Base-by-base conservation (phyloP, 2,113 vertebrate genomes). In the Bos taurus region DNA sequence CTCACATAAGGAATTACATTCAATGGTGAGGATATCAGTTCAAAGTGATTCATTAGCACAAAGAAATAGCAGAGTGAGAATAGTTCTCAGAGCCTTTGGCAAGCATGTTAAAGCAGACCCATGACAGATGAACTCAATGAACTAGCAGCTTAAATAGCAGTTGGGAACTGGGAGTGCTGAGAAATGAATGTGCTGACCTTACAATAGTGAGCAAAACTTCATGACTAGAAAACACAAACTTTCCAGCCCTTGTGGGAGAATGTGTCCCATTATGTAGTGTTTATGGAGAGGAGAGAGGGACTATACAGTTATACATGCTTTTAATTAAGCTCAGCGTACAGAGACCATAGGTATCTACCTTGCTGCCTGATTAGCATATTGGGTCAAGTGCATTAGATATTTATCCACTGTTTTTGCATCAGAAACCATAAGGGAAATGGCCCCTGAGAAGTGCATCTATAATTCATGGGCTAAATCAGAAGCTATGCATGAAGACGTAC, bases 131-230 rank as follows among this genome's bases (percentile, higher is more conserved):
- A 98, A 91, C 52, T 98, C 98, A 98, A 98, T 92, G 91, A 98
- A 85, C 97, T 92, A 98, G 96, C 81, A 97, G 43, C 92, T 98
- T 98, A 98, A 99, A 98, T 60, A 98, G 81, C 96, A 92, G 74
- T 96, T 92, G 97, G 97, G 59, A 99, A 19, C 52, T 30, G 25
- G 30, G 52, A 97, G 17, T 74, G 85, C 48, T 92, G 91, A 98
- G 92, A 98, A 98, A 98, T 98, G 0, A 99, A 98, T 98, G 94
- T 83, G 82, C 92, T 98, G 98, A 98, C 93, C 98, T 98, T 98
- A 97, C 57, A 97, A 92, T 88, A 97, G 93, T 95, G 54, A 88
- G 87, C 92, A 94, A 98, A 97, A 60, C 86, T 98, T 98, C 97
- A 97, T 95, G 96, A 94, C 89, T 90, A 67, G 97, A 98, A 98